Evolutionary conservation across 2,797 vertebrate species (phyloP).

Genomic region (Tapera naevia): DNA sequence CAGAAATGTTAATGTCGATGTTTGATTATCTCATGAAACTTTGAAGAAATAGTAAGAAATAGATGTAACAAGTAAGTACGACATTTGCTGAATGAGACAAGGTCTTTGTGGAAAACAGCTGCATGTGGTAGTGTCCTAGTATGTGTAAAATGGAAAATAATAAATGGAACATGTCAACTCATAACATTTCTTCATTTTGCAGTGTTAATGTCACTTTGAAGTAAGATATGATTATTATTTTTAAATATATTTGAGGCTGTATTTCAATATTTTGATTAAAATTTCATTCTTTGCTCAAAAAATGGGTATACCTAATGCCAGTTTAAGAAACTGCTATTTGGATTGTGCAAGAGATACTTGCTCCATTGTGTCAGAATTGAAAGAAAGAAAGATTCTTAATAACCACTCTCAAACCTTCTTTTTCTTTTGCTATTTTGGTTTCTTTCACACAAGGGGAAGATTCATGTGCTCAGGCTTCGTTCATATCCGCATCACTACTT

Average conservation of each 20-base stretch:
- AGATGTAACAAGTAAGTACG: accelerated
- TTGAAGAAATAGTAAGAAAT: not conserved
- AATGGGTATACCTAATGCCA: not conserved
- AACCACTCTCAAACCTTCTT: not conserved
- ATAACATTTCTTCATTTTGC: not conserved
- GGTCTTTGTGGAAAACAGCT: not conserved
- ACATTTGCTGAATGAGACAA: not conserved
- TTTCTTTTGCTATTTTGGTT: not conserved
- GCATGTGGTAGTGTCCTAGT: not conserved
- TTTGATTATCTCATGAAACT: not conserved
- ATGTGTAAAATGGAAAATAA: not conserved
- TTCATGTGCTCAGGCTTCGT: not conserved
- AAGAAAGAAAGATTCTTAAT: not conserved
- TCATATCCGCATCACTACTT: not conserved
- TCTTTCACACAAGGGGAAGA: not conserved
- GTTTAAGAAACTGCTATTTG: not conserved
- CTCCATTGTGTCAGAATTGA: not conserved
- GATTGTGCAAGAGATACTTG: not conserved
- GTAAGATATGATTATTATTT: not conserved
- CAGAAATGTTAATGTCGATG: not conserved
- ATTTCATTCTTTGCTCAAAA: not conserved
- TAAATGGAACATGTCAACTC: not conserved
- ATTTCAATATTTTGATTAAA: not conserved
- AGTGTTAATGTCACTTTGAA: not conserved
- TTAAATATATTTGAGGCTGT: not conserved